Evolutionary conservation across 2,113 vertebrate species (phyloP), one percentile per base, ranked within the genome.

Genomic region (Proterorhinus semilunaris): DNA sequence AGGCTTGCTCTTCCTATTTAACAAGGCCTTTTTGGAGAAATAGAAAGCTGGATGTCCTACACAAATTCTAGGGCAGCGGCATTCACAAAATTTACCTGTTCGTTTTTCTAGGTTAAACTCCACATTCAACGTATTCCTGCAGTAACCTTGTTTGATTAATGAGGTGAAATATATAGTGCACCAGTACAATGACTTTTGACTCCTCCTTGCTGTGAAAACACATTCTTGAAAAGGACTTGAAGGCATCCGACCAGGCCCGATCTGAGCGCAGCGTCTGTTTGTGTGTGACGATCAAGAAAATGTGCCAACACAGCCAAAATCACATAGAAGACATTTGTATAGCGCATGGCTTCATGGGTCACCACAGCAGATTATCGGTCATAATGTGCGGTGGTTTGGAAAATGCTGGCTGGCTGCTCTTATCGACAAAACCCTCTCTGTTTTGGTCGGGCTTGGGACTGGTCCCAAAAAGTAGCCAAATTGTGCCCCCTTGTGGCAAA

Each of bases 101-200:
- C 72, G 4, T 54, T 71, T 61, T 68, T 72, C 17, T 46, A 72
- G 68, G 44, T 71, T 72, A 11, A 68, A 75, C 42, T 36, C 50
- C 55, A n/a, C 51, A 72, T 71, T 72, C 11, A 7, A 68, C 65
- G 43, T 44, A 68, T 73, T 36, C 66, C 73, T 66, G 59, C 62
- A 69, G 70, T 73, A 79, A 86, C 84, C 76, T 85, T 87, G 82
- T 57, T 58, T 89, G 87, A 85, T 85, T 85, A 86, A 89, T 85
- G 81, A 76, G 77, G 63, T 71, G 75, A 83, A 75, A 72, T 71
- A 61, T 58, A 21, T 62, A 48, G 59, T 78, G 75, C 65, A 62
- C 65, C 62, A 71, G 74, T 76, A 84, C 12, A 27, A 57, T 67
- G 75, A 71, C 66, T 85, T 83, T 46, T 65, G 69, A 81, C 69